Conservation (phyloP, 2,797 vertebrate genomes). For the Echiichthys vipera region DNA sequence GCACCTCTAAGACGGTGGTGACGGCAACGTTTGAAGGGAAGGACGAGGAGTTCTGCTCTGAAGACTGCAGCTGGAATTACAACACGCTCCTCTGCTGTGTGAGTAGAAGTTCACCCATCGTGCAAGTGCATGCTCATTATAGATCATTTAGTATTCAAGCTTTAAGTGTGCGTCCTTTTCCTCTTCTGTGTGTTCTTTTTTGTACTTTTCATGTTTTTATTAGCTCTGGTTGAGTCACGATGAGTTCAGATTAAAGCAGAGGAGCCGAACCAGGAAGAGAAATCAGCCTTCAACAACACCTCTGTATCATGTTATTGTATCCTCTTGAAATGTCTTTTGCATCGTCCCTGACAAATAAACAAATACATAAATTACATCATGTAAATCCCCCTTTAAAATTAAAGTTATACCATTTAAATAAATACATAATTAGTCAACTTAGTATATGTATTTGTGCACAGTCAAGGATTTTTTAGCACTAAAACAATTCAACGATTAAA, state of each 20-base stretch:
- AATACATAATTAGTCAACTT: too few species aligned
- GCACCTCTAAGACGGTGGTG: conserved; percentile 84
- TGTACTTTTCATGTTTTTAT: not conserved
- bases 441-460: too few species aligned
- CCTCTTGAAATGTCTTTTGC: too few species aligned
- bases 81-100: conserved; percentile 89
- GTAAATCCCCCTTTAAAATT: too few species aligned
- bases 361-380: too few species aligned
- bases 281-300: too few species aligned
- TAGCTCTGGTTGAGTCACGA: not conserved
- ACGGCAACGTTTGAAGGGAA: conserved; percentile 84
- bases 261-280: too few species aligned
- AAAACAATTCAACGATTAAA: too few species aligned
- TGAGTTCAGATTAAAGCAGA: not conserved
- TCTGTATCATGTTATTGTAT: too few species aligned
- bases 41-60: conserved; percentile 90
- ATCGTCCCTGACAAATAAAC: too few species aligned
- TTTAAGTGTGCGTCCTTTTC: not conserved
- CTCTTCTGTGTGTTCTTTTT: not conserved
- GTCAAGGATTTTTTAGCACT: too few species aligned
- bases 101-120: not conserved
- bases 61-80: conserved; percentile 89
- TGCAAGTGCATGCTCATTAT: not conserved
- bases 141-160: not conserved
- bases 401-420: too few species aligned